These are phyloP conservation scores for Acanthochromis polyacanthus DNA, from an alignment of 2,113 vertebrate genomes.

Conservation along the genomic window DNA sequence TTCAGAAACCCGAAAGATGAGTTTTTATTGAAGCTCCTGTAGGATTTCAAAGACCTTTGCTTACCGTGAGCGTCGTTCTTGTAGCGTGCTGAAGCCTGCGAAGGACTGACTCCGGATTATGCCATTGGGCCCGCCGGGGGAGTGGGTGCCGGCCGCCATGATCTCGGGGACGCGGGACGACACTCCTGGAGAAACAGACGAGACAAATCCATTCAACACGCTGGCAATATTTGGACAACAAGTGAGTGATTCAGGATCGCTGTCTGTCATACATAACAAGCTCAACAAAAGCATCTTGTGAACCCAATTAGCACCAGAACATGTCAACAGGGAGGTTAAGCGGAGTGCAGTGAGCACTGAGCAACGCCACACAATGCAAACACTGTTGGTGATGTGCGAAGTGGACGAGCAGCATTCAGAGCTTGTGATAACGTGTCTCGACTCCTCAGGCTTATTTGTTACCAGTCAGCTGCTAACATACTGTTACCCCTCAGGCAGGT, in stretches of 20 bases:
- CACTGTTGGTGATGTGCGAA: slow-evolving; percentile 33
- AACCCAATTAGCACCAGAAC: background rate
- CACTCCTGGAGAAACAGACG: slow-evolving; percentile 85
- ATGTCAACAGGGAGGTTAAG: slow-evolving; percentile 23
- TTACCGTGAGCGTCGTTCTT: slow-evolving; percentile 95
- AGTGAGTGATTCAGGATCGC: background rate
- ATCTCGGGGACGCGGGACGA: slow-evolving; percentile 91
- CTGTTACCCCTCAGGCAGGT: slow-evolving; percentile 28
- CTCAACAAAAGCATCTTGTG: background rate
- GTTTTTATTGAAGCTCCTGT: too few species aligned
- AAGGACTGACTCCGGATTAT: slow-evolving; percentile 99
- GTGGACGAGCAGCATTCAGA: slow-evolving; percentile 64
- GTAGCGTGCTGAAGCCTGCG: slow-evolving; percentile 96
- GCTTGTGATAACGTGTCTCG: slow-evolving; percentile 57
- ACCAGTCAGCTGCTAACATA: slow-evolving; percentile 51
- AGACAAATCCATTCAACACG: background rate
- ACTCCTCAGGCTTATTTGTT: slow-evolving; percentile 30
- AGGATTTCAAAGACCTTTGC: slow-evolving; percentile 11
- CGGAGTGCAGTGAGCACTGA: slow-evolving; percentile 23
- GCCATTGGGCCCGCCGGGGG: slow-evolving; percentile 96
- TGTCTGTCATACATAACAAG: background rate
- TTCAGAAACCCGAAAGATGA: too few species aligned
- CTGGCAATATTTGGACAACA: background rate
- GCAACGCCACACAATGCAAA: slow-evolving; percentile 14
- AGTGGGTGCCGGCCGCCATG: slow-evolving; percentile 95